These are phyloP conservation scores for Tenthredo scrophulariae DNA, from an alignment of 2,888 invertebrate species.

Conservation along the genomic window DNA sequence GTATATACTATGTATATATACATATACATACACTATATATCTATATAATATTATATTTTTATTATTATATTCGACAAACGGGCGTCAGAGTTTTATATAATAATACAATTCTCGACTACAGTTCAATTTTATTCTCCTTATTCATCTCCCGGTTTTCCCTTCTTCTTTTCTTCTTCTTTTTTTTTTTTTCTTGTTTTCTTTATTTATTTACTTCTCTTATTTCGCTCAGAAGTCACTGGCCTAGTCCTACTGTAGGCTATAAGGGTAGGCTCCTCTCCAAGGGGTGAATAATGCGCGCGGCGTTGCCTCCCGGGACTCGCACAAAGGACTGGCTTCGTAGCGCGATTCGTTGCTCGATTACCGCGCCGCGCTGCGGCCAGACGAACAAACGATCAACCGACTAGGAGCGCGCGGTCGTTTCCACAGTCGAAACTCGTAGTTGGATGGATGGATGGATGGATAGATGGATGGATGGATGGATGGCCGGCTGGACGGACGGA, in stretches of 20 bases:
- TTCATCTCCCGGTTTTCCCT: background rate
- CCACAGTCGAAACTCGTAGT: conserved; percentile 38
- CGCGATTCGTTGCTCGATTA: conserved; percentile 36
- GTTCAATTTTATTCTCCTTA: too few relatives aligned
- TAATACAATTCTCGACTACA: too few relatives aligned
- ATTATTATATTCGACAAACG: background rate
- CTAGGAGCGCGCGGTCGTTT: conserved; percentile 40
- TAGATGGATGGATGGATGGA: background rate
- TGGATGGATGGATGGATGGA: conserved; percentile 15
- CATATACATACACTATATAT: too few relatives aligned
- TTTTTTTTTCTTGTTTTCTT: background rate
- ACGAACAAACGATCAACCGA: conserved; percentile 37
- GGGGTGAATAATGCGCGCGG: conserved; percentile 53
- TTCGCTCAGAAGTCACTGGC: conserved; percentile 35
- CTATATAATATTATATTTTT: too few relatives aligned
- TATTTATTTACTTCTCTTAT: background rate
- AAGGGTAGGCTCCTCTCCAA: conserved; percentile 34
- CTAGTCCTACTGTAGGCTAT: conserved; percentile 15
- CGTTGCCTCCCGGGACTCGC: conserved; percentile 55
- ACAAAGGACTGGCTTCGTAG: conserved; percentile 54
- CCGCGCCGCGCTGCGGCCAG: conserved; percentile 47
- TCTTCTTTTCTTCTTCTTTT: background rate
- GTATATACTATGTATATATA: background rate
- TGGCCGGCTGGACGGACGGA: background rate
- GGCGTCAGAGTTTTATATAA: too few relatives aligned